These are phyloP conservation scores for Medauroidea extradentata DNA, from an alignment of 1,140 invertebrate species.

Conservation along the genomic window DNA sequence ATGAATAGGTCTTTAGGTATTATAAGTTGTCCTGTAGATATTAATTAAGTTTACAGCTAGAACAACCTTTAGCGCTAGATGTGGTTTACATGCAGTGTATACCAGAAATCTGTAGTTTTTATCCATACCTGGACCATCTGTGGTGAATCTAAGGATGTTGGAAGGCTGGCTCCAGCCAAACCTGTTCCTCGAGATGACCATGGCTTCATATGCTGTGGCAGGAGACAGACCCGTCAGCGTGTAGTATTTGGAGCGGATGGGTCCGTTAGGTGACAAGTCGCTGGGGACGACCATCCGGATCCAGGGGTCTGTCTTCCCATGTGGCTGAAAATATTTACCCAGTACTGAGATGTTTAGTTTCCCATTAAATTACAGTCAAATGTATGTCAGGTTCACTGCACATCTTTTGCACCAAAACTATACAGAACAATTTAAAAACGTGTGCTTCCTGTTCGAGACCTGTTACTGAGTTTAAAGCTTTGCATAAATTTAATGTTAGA, in stretches of 20 bases:
- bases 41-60: no score
- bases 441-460: no score
- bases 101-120: no score
- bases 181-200: constrained; percentile 63
- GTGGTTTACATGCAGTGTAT: no score
- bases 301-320: constrained; percentile 48
- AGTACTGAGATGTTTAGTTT: neutral
- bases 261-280: constrained; percentile 49
- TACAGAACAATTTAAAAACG: no score
- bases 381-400: no score
- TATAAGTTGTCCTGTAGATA: no score
- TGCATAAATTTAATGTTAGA: no score
- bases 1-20: no score
- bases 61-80: no score
- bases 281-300: constrained; percentile 63
- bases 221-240: constrained; percentile 60
- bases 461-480: no score
- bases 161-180: constrained; percentile 65
- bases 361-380: no score
- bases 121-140: constrained; percentile 54
- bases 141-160: constrained; percentile 58
- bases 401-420: neutral
- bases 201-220: constrained; percentile 62
- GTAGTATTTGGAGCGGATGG: constrained; percentile 61
- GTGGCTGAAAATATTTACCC: neutral